Conservation (phyloP, 2,797 vertebrate genomes). For the Rousettus madagascariensis region DNA sequence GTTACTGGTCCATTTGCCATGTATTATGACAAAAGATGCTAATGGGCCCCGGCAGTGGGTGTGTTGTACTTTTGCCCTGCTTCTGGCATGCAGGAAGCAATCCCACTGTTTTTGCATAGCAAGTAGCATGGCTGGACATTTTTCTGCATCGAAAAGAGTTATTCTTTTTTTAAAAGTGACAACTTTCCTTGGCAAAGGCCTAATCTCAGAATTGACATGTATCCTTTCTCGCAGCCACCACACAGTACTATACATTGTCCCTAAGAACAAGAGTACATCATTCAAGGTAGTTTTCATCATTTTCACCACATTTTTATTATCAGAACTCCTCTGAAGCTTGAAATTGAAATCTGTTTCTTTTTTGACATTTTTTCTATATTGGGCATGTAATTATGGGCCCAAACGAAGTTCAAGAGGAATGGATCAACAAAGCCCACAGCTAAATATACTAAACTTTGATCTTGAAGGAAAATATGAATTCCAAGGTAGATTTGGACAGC, state of each 20-base stretch:
- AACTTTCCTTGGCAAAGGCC: conserved; percentile 60
- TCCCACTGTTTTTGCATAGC: conserved; percentile 74
- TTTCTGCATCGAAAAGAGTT: conserved; percentile 65
- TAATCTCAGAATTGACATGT: conserved; percentile 47
- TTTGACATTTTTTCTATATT: conserved; percentile 73
- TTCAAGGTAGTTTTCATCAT: conserved; percentile 67
- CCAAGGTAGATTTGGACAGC: conserved; percentile 71
- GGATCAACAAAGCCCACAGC: conserved; percentile 73
- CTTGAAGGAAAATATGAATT: conserved; percentile 71
- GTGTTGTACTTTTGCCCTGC: conserved; percentile 79
- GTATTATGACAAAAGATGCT: conserved; percentile 84
- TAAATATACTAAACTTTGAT: conserved; percentile 77
- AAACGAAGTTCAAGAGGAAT: conserved; percentile 73
- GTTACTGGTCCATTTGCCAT: conserved; percentile 83
- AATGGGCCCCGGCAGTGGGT: conserved; percentile 80
- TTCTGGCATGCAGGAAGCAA: conserved; percentile 76
- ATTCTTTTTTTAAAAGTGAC: conserved; percentile 62
- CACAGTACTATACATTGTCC: neutral
- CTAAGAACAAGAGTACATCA: conserved; percentile 70
- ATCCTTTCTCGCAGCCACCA: conserved; percentile 48
- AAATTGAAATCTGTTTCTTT: conserved; percentile 77
- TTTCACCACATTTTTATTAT: conserved; percentile 73
- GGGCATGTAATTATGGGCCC: conserved; percentile 73
- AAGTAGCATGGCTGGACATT: conserved; percentile 71
- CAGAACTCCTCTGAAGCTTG: conserved; percentile 78